Evolutionary conservation across 2,888 invertebrate genomes (phyloP).

Genomic region (Andrena flavipes): DNA sequence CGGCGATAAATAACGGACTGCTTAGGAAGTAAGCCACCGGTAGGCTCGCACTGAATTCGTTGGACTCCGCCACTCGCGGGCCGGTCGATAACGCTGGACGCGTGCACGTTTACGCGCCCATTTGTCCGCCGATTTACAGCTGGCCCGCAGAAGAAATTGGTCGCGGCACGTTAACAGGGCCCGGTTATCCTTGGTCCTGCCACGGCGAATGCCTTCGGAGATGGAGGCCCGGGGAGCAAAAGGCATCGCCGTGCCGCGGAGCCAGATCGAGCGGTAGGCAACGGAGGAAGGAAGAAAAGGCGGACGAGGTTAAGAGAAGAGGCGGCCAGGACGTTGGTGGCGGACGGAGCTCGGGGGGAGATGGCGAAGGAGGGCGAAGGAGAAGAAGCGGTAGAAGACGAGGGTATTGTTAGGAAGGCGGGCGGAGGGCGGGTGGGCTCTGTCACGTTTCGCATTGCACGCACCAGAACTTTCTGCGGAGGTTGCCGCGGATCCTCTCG

Average conservation of each 20-base stretch:
- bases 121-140: conserved; percentile 67
- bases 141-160: conserved; percentile 59
- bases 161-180: conserved; percentile 67
- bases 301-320: conserved; percentile 47
- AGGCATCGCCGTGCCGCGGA: conserved; percentile 29
- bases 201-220: conserved; percentile 42
- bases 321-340: conserved; percentile 41
- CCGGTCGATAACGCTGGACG: conserved; percentile 56
- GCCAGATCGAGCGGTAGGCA: conserved; percentile 48
- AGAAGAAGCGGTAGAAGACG: conserved; percentile 39
- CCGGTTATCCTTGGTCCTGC: conserved; percentile 61
- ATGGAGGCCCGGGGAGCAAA: conserved; percentile 38
- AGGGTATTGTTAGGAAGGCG: conserved; percentile 78
- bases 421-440: conserved; percentile 78
- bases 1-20: conserved; percentile 59
- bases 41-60: conserved; percentile 22
- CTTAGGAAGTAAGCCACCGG: conserved; percentile 53
- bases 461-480: conserved; percentile 79
- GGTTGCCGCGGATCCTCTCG: conserved; percentile 62
- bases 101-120: conserved; percentile 65
- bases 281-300: conserved; percentile 26
- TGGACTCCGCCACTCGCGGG: conserved; percentile 55
- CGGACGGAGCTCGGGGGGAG: conserved; percentile 8
- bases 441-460: conserved; percentile 84
- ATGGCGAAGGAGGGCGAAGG: conserved; percentile 24